These are phyloP conservation scores for Spermophilus dauricus DNA, from an alignment of 2,113 vertebrate species.

Conservation along the genomic window DNA sequence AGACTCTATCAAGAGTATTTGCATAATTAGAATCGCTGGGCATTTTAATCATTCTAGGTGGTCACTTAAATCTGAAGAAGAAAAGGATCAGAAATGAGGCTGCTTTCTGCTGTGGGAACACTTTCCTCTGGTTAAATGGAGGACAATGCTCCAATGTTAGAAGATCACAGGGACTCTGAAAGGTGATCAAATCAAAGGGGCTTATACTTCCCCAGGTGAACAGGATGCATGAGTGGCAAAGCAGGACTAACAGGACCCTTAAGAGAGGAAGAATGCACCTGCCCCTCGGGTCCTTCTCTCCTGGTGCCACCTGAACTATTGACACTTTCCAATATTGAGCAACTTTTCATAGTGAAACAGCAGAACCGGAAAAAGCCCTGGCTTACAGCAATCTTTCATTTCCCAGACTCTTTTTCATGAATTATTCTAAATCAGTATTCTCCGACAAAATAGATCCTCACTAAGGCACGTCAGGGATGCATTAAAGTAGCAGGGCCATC, in stretches of 20 bases:
- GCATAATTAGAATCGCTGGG: conserved; percentile 57
- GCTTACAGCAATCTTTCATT: neutral
- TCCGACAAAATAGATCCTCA: neutral
- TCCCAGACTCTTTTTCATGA: conserved; percentile 36
- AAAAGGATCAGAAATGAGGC: neutral
- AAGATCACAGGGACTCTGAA: neutral
- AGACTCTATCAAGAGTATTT: conserved; percentile 60
- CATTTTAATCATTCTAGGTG: conserved; percentile 71
- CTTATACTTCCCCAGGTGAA: neutral
- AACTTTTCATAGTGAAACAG: neutral
- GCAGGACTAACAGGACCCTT: neutral
- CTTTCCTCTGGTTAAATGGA: conserved; percentile 16
- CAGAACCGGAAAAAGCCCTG: neutral
- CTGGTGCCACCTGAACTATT: neutral
- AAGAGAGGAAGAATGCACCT: neutral
- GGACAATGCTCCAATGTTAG: neutral
- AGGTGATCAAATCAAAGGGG: neutral
- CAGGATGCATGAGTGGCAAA: neutral
- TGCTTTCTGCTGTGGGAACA: neutral
- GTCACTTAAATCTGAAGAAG: conserved; percentile 52
- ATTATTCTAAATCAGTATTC: conserved; percentile 39
- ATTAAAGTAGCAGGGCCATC: neutral
- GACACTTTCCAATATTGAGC: neutral
- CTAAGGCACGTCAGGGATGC: neutral
- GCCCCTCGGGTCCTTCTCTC: neutral